Percentiles rank a stretch among this genome's conserved stretches.
Conservation (phyloP, 2,113 vertebrate genomes). For the Chascanopsetta lugubris region DNA sequence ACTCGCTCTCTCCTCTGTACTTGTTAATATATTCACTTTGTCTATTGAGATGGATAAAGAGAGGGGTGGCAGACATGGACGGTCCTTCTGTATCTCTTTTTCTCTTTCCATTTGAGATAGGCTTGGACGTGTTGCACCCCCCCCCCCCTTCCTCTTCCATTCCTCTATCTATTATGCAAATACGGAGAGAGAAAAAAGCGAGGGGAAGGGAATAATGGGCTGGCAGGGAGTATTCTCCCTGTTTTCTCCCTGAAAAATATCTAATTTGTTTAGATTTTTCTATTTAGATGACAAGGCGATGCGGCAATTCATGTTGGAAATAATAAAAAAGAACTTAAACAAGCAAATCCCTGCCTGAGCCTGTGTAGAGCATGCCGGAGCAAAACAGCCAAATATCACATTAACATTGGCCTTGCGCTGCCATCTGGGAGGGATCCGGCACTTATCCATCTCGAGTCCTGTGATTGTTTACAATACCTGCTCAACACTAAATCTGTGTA, state of each 20-base stretch:
- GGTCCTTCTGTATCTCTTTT: conserved; percentile 30
- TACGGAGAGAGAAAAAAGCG: conserved; percentile 40
- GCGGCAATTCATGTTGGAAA: conserved; percentile 49
- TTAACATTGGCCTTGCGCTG: conserved; percentile 46
- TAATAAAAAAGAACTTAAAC: conserved; percentile 49
- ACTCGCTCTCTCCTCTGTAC: conserved; percentile 29
- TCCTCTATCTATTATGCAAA: conserved; percentile 58
- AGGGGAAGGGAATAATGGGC: conserved; percentile 48
- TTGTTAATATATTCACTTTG: conserved; percentile 62
- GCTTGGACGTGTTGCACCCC: conserved; percentile 43
- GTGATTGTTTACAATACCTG: conserved; percentile 26
- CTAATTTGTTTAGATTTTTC: conserved; percentile 72
- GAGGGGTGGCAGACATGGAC: conserved; percentile 46
- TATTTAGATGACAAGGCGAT: conserved; percentile 62
- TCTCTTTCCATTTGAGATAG: conserved; percentile 42
- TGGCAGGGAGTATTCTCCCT: conserved; percentile 61
- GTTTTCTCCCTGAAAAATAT: conserved; percentile 59
- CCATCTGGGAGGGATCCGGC: conserved; percentile 28
- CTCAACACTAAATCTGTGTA: neutral
- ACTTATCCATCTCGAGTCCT: conserved; percentile 19
- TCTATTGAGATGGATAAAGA: conserved; percentile 59
- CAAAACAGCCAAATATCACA: conserved; percentile 44
- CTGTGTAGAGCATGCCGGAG: conserved; percentile 22
- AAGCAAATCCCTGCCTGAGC: conserved; percentile 47
- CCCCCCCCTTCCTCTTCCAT: neutral